These are phyloP conservation scores for Ridgeia piscesae DNA, from an alignment of 1,140 invertebrate species.

Conservation along the genomic window DNA sequence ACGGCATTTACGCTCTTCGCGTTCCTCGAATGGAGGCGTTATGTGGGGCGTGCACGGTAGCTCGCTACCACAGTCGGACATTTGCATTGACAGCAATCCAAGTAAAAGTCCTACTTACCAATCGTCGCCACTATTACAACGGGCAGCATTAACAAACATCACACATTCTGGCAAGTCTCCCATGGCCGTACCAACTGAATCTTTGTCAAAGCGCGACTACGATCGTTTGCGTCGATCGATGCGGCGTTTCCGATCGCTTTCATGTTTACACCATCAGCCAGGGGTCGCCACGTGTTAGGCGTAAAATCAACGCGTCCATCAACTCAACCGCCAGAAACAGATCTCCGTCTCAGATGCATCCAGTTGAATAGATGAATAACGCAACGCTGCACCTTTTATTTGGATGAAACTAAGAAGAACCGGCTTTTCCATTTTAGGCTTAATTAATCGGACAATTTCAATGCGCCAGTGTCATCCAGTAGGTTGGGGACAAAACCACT, in stretches of 20 bases:
- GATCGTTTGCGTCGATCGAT: background rate
- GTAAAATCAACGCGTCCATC: background rate
- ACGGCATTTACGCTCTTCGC: background rate
- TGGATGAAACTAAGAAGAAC: too few species aligned
- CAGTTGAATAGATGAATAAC: too few species aligned
- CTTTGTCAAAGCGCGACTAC: background rate
- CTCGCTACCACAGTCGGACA: background rate
- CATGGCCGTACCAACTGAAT: background rate
- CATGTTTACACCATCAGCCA: background rate
- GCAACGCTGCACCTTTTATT: too few species aligned
- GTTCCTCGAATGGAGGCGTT: background rate
- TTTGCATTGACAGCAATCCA: background rate
- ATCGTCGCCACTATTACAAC: background rate
- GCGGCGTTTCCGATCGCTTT: background rate
- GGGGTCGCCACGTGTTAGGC: background rate
- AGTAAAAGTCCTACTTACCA: background rate
- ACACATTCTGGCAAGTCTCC: background rate
- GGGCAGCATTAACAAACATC: background rate
- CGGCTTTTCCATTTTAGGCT: too few species aligned
- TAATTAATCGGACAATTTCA: too few species aligned
- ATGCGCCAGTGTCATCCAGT: too few species aligned
- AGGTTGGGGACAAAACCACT: too few species aligned
- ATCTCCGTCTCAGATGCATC: too few species aligned
- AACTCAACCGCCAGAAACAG: too few species aligned
- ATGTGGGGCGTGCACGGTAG: background rate